Base-by-base conservation (phyloP, 2,797 vertebrate species). In the Poeciliopsis infans region DNA sequence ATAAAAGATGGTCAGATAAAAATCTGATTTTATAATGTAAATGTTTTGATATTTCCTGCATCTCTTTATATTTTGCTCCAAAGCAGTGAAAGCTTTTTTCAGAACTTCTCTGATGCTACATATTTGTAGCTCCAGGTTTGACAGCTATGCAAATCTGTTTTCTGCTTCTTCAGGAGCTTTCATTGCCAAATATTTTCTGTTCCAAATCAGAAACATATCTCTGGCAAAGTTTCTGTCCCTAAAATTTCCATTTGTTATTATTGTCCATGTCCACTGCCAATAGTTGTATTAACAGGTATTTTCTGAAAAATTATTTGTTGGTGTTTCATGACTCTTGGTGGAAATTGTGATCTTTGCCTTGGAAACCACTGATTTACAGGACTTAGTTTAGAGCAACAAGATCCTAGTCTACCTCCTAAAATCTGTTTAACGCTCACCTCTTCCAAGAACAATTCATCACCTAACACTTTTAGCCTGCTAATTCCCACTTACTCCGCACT, bases 391-490 rank as follows among this genome's bases (percentile, higher is more conserved):
- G 12, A 66, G 28, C 28, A 23, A 33, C 45, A 23, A 46, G 23
- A 39, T 66, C 59, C 45, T 49, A 5, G 4, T 36, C 31, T 39
- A 47, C 20, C 45, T 49, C 12, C 45, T 36, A 53, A 36, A 53
- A 77, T 31, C 76, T 70, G 15, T 70, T 71, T 25, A 28, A 45
- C 66, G 13, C 39, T 43, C 66, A 69, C 41, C 66, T 43, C 66
- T 43, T 69, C 66, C 39, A 45, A 69, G 39, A 69, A 69, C 39
- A 41, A 45, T 69, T 45, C 41, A 43, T 69, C 23, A 43, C 41
- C 7, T 28, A 77, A 77, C 76, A 57, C 68, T 28, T 77, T 53
- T 46, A 77, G 51, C 51, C 2, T 18, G 8, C 49, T 71, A 77
- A 71, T 46, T 70, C 76, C 51, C 4, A 68, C 15, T 68, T 51